These are phyloP conservation scores for Cygnus olor DNA, from an alignment of 2,797 vertebrate species.

Conservation along the genomic window DNA sequence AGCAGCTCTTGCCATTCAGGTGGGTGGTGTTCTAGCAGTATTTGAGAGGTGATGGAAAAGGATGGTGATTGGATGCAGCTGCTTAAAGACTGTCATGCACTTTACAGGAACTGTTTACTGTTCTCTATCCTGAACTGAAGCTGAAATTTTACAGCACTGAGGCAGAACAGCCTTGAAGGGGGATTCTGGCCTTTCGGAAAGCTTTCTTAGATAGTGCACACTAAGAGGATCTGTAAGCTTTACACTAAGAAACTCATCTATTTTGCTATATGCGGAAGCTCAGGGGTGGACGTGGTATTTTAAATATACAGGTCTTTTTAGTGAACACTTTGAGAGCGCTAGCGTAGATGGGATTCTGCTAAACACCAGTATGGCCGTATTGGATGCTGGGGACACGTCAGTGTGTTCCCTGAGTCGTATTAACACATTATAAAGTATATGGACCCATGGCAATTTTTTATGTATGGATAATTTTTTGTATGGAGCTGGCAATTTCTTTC, in stretches of 20 bases:
- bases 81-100: constrained; percentile 14
- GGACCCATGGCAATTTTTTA: no score
- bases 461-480: no score
- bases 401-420: neutral
- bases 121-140: neutral
- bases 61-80: neutral
- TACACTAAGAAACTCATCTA: neutral
- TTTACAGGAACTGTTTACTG: neutral
- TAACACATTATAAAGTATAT: neutral
- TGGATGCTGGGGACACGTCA: neutral
- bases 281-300: neutral
- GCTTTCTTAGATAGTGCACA: neutral
- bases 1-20: constrained; percentile 10
- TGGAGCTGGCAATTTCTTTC: neutral
- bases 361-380: neutral
- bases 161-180: neutral
- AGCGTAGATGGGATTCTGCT: neutral
- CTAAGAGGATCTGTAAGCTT: neutral
- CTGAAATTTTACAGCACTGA: neutral
- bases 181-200: neutral
- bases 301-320: neutral
- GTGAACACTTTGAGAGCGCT: neutral
- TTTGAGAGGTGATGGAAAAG: constrained; percentile 25
- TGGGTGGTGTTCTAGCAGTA: neutral
- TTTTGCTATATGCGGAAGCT: neutral